Base-by-base conservation (phyloP, 2,113 vertebrate species). In the Mesocricetus auratus region DNA sequence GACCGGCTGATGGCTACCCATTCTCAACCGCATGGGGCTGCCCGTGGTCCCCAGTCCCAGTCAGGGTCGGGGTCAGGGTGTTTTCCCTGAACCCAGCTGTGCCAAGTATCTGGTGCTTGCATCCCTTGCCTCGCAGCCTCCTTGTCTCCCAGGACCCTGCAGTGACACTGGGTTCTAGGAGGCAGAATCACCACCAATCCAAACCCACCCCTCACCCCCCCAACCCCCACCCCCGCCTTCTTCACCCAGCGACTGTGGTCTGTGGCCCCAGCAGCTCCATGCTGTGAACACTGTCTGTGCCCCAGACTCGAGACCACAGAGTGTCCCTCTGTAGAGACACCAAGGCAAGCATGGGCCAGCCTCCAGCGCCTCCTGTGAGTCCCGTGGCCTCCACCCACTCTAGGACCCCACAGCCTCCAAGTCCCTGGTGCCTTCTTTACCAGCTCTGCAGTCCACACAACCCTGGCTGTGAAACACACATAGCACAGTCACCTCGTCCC, bases 301-400 rank as follows among this genome's bases (percentile, higher is more conserved):
- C 89, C 89, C 12, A 78, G 39, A 81, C 0, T 0, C n/a, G 42
- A 62, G 64, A 15, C 79, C 17, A 5, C 11, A 69, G 71, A 82
- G 88, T 91, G 75, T 94, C 93, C 60, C 53, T 73, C 60, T 77
- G 10, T 73, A 22, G 42, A n/a, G 42, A 10, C 0, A 86, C 92
- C 82, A 86, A 86, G 5, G 15, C 66, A 95, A 92, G 87, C 24
- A 79, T 10, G 29, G 19, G 78, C 94, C 86, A 73, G 73, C 74
- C 56, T 69, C 56, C 26, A 53, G 92, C 31, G 45, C 66, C 50
- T 93, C 87, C 71, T 12, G 1, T n/a, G 5, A 47, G 83, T 68
- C 62, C 4, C 24, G 62, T 47, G 45, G 22, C 42, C 29, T 22
- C 17, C 29, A 31, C 31, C 17, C 26, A 79, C 31, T 50, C 10